These are phyloP conservation scores for Actinemys pallida DNA, from an alignment of 2,113 vertebrate species.

Conservation along the genomic window DNA sequence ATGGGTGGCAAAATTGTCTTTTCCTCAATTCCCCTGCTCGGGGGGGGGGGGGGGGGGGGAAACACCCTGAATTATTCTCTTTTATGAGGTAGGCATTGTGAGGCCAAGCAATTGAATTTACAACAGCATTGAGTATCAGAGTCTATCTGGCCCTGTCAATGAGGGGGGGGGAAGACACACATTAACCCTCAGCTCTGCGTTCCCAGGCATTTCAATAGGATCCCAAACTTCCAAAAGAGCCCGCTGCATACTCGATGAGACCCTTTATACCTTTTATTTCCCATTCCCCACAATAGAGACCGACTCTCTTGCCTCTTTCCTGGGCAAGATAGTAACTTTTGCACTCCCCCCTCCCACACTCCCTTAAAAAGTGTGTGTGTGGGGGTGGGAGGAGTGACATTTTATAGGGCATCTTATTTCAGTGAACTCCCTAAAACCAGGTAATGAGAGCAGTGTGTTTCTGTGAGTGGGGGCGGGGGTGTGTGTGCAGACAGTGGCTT, in stretches of 20 bases:
- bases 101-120: constrained; percentile 83
- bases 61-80: constrained; percentile 69
- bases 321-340: constrained; percentile 25
- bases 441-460: accelerated
- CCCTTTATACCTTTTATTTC: constrained; percentile 90
- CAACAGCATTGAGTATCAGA: constrained; percentile 84
- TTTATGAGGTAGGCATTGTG: constrained; percentile 79
- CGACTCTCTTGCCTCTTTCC: constrained; percentile 74
- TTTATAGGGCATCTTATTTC: accelerated
- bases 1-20: constrained; percentile 74
- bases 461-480: not conserved
- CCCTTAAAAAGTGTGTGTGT: not conserved
- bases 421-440: not conserved
- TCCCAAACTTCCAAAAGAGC: constrained; percentile 84
- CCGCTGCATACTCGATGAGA: constrained; percentile 93
- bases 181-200: constrained; percentile 87
- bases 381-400: accelerated
- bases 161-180: constrained; percentile 80
- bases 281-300: constrained; percentile 85
- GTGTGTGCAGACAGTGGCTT: not conserved
- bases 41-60: not conserved
- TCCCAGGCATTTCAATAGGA: constrained; percentile 89
- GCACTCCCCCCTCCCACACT: not conserved
- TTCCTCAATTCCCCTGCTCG: constrained; percentile 55
- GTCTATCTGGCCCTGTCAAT: constrained; percentile 88